Evolutionary conservation across 2,888 invertebrate genomes (phyloP), one percentile per base, ranked within the genome.

Genomic region (Physocephala rufipes): DNA sequence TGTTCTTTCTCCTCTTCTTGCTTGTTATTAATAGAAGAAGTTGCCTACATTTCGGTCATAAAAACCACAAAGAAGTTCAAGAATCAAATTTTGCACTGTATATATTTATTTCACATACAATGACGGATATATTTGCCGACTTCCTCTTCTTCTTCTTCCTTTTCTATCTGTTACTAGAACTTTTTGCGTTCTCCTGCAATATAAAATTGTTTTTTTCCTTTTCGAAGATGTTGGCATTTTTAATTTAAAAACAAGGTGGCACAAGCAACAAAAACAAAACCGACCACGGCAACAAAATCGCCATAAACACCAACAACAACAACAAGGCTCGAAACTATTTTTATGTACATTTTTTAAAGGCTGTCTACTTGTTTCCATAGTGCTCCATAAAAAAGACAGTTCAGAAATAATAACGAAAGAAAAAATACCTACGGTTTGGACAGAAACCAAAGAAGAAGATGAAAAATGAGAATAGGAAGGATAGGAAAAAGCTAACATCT

Each of bases 231-330:
- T 63, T 63, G 63, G 63, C 47, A 45, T 63, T 63, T 63, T 63
- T 63, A 63, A 63, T 45, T 63, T 63, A 47, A 63, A 36, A 63
- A 16, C 63, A 63, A 63, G 47, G 24, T 47, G 47, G 63, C 15
- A 47, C 26, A 63, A 26, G 5, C 21, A 47, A 45, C 15, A n/a
- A n/a, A n/a, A 61, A 24, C 36, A 36, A 61, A 19, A 59, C 28
- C 4, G 30, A 59, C 26, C 5, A 19, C 51, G 19, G 16, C 2
- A 4, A 19, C 2, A 16, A 16, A 16, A 51, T 19, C 51, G 19
- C 16, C 51, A 2, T 1, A 4, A 51, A 2, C 51, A 51, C 4
- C 2, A 53, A 21, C 53, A 36, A 36, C 36, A 36, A 36, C 36
- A 36, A 36, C 36, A 36, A 36, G 36, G 9, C 5, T 4, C 36